phyloP scores from a whole-genome alignment of 2,113 vertebrate genomes.

The Butastur rufipennis region DNA sequence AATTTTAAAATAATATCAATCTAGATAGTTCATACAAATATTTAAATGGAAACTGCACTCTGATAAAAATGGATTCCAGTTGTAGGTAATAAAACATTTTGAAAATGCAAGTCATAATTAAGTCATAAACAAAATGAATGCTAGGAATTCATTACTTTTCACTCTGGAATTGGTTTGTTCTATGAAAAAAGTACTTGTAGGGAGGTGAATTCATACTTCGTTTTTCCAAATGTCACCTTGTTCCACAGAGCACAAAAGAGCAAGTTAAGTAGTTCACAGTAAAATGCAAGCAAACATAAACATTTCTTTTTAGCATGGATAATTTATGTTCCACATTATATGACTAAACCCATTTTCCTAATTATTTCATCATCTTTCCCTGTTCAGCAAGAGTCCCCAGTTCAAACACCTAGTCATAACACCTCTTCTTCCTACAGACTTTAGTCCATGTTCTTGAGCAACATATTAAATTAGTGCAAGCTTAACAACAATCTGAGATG shows the following conservation, averaged over 20 bases:
- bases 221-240: background rate
- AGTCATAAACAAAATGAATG: background rate
- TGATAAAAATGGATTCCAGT: background rate
- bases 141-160: background rate
- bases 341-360: background rate
- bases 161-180: background rate
- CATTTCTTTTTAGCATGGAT: background rate
- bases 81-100: background rate
- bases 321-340: background rate
- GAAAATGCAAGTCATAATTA: background rate
- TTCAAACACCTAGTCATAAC: background rate
- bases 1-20: background rate
- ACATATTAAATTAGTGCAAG: background rate
- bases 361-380: background rate
- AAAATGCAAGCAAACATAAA: background rate
- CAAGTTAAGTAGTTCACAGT: background rate
- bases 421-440: background rate
- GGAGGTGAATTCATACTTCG: background rate
- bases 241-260: background rate
- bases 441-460: background rate
- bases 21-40: background rate
- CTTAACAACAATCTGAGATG: background rate
- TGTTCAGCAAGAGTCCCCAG: background rate
- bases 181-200: background rate
- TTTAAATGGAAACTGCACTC: background rate